Evolutionary conservation across 2,888 invertebrate species (phyloP).

Genomic region (Metacarcinus magister): DNA sequence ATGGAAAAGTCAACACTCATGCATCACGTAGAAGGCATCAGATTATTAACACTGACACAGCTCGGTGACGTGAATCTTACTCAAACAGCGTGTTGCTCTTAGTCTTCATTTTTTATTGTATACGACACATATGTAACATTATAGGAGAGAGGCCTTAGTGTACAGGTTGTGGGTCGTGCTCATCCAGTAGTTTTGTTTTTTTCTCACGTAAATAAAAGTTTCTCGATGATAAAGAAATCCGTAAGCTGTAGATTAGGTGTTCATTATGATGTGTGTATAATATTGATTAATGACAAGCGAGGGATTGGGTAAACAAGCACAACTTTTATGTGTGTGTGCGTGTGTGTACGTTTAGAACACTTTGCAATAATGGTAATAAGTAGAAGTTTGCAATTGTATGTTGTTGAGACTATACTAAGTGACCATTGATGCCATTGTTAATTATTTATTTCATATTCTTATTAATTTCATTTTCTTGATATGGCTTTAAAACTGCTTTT

Average conservation of each 20-base stretch:
- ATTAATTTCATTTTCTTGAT: background rate
- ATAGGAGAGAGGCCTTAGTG: slow-evolving; percentile 34
- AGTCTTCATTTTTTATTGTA: background rate
- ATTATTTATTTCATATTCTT: background rate
- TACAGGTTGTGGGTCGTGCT: slow-evolving; percentile 29
- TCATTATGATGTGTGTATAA: slow-evolving; percentile 37
- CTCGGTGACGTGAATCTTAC: background rate
- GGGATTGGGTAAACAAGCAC: background rate
- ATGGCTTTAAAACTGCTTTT: slow-evolving; percentile 5
- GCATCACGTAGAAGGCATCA: background rate
- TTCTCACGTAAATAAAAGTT: slow-evolving; percentile 5
- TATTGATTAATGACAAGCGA: background rate
- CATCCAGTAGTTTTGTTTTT: background rate
- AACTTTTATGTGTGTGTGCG: background rate
- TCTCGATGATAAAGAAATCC: background rate
- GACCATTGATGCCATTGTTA: background rate
- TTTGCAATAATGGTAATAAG: slow-evolving; percentile 13
- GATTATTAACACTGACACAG: background rate
- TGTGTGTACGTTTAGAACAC: slow-evolving; percentile 5
- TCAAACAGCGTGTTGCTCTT: background rate
- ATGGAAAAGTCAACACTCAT: background rate
- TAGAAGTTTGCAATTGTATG: slow-evolving; percentile 28
- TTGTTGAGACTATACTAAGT: background rate
- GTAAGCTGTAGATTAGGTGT: slow-evolving; percentile 7
- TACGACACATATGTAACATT: background rate